Percentiles rank a stretch among this genome's conserved stretches.
phyloP scores from a whole-genome alignment of 2,113 vertebrate genomes.

The Chionodraco myersi region DNA sequence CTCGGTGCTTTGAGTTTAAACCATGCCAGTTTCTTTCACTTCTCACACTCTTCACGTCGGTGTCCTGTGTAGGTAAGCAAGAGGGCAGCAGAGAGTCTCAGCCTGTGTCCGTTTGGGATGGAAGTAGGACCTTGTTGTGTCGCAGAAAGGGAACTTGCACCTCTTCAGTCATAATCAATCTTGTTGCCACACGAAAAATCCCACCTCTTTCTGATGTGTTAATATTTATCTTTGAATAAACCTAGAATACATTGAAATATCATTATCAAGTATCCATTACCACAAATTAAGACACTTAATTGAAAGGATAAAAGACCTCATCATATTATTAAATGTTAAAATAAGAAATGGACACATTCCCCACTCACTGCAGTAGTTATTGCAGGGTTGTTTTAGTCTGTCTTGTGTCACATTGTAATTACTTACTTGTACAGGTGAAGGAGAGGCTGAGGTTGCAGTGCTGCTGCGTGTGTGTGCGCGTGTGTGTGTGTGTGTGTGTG shows the following conservation, averaged over 20 bases:
- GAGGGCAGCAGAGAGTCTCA: constrained; percentile 10
- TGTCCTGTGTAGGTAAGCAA: constrained; percentile 47
- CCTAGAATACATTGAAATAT: not conserved
- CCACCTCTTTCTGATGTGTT: not conserved
- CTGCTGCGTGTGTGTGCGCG: constrained; percentile 10
- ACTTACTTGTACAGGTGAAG: constrained; percentile 61
- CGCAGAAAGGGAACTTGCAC: not conserved
- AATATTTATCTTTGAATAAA: not conserved
- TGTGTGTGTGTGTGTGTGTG: constrained; percentile 25
- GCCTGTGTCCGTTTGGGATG: not conserved
- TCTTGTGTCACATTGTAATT: constrained; percentile 69
- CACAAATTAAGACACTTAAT: not conserved
- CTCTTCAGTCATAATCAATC: not conserved
- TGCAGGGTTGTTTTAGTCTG: constrained; percentile 47
- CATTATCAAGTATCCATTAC: not conserved
- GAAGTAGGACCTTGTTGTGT: not conserved
- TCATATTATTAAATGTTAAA: constrained; percentile 4
- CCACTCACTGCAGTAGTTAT: constrained; percentile 27
- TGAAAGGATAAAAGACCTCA: not conserved
- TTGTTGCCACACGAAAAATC: not conserved
- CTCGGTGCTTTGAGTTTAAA: constrained; percentile 29
- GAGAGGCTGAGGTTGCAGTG: constrained; percentile 39
- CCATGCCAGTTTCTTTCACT: not conserved
- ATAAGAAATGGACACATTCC: constrained; percentile 4
- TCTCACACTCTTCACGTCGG: not conserved